phyloP scores from a whole-genome alignment of 2,888 invertebrate genomes.

The Lasioglossum pauxillum region DNA sequence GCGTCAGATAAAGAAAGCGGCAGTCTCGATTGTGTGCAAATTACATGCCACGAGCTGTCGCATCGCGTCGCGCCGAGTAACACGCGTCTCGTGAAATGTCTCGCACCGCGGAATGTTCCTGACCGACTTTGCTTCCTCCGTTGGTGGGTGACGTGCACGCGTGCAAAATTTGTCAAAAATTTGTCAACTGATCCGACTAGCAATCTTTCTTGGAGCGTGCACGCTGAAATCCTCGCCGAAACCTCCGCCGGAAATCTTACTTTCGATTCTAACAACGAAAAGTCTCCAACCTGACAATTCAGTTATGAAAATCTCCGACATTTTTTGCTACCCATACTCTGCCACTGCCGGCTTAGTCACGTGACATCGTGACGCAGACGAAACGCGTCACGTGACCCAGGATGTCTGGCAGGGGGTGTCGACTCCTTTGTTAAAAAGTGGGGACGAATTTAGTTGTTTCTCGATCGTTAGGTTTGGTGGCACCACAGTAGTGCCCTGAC shows the following conservation, averaged over 20 bases:
- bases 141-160: background rate
- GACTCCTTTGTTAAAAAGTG: no score
- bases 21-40: slow-evolving; percentile 64
- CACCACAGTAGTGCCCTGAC: no score
- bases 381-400: no score
- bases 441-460: no score
- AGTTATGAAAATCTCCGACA: no score
- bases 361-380: no score
- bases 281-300: no score
- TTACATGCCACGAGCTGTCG: slow-evolving; percentile 26
- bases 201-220: background rate
- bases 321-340: no score
- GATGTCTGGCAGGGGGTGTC: no score
- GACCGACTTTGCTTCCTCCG: background rate
- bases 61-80: slow-evolving; percentile 11
- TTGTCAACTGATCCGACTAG: background rate
- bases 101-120: background rate
- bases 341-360: no score
- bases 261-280: background rate
- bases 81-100: background rate
- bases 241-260: background rate
- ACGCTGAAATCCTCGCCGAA: background rate
- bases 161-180: background rate
- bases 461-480: no score
- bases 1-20: slow-evolving; percentile 49